Base-by-base conservation (phyloP, 2,113 vertebrate genomes). In the Psilopsiagon aymara region DNA sequence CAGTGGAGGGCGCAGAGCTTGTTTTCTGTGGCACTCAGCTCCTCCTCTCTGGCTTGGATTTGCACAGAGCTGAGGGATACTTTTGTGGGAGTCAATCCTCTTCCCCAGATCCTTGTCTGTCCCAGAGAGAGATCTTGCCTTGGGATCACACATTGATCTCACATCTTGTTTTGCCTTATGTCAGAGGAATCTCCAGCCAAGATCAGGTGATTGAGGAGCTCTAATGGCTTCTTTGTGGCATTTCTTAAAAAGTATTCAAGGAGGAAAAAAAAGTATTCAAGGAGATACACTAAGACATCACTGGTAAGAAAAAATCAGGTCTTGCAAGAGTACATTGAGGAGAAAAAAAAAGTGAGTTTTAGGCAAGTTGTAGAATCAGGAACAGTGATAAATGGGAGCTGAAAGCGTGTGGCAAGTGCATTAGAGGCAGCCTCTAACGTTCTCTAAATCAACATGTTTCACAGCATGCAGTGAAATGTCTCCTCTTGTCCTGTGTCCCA, bases 81-180 rank as follows among this genome's bases (percentile, higher is more conserved):
- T 23, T 1, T 0, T 43, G 49, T 20, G 16, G 82, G 44, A 83
- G 27, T 20, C 25, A 53, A 47, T 74, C 6, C 37, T 20, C 57
- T 53, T 88, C 23, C 67, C 11, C 44, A 76, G 9, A 27, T 35
- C 35, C 17, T 83, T 2, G 0, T 89, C 21, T 67, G 11, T 82
- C 25, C 5, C 33, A 29, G 25, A 44, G 29, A 1, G 5, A 66
- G 23, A 12, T 62, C 49, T 57, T 74, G 9, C n/a, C 21, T 69
- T 1, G 0, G 13, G 9, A 16, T 35, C n/a, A 6, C 24, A 15
- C 25, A 37, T 44, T 1, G 0, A 13, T 69, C 44, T 82, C 4
- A 0, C 35, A 44, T 13, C 7, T 60, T 37, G 16, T 52, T 90
- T 94, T 84, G 13, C 70, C 37, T 9, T 63, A 63, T 70, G 17